Evolutionary conservation across 2,113 vertebrate genomes (phyloP).

Genomic region (mouse (Mus musculus)): DNA sequence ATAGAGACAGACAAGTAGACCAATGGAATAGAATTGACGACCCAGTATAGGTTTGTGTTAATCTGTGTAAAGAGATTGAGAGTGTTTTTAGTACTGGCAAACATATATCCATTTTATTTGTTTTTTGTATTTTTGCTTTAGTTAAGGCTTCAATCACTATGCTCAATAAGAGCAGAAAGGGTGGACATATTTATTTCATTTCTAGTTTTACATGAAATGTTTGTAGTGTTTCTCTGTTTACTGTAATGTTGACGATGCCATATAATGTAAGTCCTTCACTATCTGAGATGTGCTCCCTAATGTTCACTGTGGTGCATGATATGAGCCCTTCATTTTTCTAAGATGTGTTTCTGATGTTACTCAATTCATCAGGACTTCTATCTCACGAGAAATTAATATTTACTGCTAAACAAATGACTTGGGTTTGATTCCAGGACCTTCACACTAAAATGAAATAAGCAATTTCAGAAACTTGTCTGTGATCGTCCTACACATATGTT

Average conservation of each 20-base stretch:
- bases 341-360: not conserved
- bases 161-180: not conserved
- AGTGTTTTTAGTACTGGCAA: not conserved
- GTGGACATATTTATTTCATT: not conserved
- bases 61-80: not conserved
- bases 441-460: not conserved
- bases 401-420: not conserved
- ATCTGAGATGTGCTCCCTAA: not conserved
- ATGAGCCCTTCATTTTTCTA: not conserved
- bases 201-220: not conserved
- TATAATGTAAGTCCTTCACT: not conserved
- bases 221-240: not conserved
- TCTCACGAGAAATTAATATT: not conserved
- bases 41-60: not conserved
- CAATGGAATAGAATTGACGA: no score
- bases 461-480: not conserved
- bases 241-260: not conserved
- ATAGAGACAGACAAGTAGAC: no score
- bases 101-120: not conserved
- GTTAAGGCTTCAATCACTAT: not conserved
- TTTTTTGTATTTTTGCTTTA: not conserved
- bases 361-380: not conserved
- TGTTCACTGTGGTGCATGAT: not conserved
- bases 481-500: not conserved
- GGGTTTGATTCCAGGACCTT: not conserved